phyloP scores from a whole-genome alignment of 2,797 vertebrate species.

The Onychomys torridus region DNA sequence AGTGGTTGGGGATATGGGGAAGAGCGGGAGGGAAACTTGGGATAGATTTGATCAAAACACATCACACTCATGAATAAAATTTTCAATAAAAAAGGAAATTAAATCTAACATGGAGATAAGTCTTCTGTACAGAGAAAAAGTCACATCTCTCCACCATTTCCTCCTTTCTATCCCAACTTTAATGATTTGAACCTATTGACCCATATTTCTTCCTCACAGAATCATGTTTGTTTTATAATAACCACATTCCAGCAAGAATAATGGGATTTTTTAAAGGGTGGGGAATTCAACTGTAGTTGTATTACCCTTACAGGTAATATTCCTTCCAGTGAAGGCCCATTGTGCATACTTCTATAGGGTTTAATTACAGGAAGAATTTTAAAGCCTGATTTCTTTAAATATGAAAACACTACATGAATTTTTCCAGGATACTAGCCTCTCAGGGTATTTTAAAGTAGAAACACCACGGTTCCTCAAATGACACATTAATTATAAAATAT shows the following conservation, averaged over 20 bases:
- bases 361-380: constrained; percentile 56
- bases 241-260: not conserved
- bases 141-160: not conserved
- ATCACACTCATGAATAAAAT: not conserved
- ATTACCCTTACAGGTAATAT: not conserved
- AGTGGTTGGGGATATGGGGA: not conserved
- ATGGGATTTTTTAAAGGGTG: not conserved
- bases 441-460: constrained; percentile 43
- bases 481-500: not conserved
- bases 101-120: not conserved
- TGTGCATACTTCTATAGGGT: not conserved
- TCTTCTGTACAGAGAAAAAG: not conserved
- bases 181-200: not conserved
- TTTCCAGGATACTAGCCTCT: constrained; percentile 13
- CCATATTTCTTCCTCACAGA: not conserved
- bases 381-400: constrained; percentile 51
- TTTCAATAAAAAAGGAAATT: not conserved
- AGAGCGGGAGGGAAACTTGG: not conserved
- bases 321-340: not conserved
- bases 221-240: constrained; percentile 13
- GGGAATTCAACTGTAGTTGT: not conserved
- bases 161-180: constrained; percentile 15
- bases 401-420: not conserved
- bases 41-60: not conserved
- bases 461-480: not conserved